Evolutionary conservation across 2,113 vertebrate species (phyloP).

Genomic region (Crotalus tigris): DNA sequence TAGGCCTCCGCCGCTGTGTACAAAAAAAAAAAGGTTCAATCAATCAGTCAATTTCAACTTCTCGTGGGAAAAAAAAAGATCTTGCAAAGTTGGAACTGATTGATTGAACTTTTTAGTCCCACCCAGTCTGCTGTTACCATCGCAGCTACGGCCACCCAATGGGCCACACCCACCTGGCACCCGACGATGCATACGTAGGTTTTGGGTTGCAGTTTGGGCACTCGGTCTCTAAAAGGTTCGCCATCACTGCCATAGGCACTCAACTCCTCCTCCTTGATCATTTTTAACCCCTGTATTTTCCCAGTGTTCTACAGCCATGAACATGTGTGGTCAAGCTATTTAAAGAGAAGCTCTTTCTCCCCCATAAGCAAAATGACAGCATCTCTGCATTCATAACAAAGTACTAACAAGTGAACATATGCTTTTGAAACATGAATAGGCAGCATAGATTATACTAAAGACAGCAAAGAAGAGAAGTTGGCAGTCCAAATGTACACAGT

Average conservation of each 20-base stretch:
- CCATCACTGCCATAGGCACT: neutral
- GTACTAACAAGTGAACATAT: neutral
- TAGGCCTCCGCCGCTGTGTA: too few species aligned
- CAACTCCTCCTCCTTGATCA: neutral
- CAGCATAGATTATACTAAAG: neutral
- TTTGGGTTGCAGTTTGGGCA: too few species aligned
- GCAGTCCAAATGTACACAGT: neutral
- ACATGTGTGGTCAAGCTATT: neutral
- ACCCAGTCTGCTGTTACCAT: too few species aligned
- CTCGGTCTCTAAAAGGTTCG: too few species aligned
- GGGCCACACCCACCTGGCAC: too few species aligned
- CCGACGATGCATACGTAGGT: too few species aligned
- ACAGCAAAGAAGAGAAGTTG: neutral
- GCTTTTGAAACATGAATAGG: conserved; percentile 4
- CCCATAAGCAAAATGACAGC: neutral
- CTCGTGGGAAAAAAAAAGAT: too few species aligned
- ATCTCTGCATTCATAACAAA: neutral
- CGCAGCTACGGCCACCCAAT: too few species aligned
- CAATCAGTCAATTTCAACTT: too few species aligned
- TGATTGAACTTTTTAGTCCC: too few species aligned
- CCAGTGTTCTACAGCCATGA: neutral
- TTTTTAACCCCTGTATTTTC: neutral
- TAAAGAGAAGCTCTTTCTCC: neutral
- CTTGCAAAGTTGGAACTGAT: too few species aligned
- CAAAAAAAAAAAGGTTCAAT: too few species aligned